Evolutionary conservation across 2,888 invertebrate species (phyloP).

Genomic region (Latrodectus hesperus): DNA sequence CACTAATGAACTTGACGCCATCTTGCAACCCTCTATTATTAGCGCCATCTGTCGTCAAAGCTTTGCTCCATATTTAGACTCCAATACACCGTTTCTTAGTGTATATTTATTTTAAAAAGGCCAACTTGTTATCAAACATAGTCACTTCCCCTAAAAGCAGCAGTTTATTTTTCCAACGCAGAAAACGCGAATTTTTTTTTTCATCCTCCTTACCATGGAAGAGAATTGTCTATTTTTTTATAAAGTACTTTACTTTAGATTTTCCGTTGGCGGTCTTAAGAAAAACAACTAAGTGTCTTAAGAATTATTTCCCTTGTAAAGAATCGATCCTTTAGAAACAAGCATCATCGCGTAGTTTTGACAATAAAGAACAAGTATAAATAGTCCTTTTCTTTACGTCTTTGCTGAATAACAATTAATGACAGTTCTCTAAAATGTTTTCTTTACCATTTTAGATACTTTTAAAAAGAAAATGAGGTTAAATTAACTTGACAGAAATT

Average conservation of each 20-base stretch:
- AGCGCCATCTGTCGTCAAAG: conserved; percentile 66
- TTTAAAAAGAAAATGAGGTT: too few relatives aligned
- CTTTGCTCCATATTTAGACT: conserved; percentile 49
- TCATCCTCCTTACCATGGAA: background rate
- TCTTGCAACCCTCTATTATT: conserved; percentile 44
- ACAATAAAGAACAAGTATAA: too few relatives aligned
- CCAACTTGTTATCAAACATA: conserved; percentile 67
- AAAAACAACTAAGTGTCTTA: too few relatives aligned
- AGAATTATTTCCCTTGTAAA: too few relatives aligned
- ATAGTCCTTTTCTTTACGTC: too few relatives aligned
- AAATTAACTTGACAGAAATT: too few relatives aligned
- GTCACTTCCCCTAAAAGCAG: conserved; percentile 62
- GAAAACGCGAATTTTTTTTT: conserved; percentile 35
- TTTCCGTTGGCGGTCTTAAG: background rate
- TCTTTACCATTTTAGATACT: too few relatives aligned
- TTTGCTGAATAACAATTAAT: too few relatives aligned
- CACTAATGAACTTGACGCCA: conserved; percentile 64
- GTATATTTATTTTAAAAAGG: conserved; percentile 67
- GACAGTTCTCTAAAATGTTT: too few relatives aligned
- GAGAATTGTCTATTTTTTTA: background rate
- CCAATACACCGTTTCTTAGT: conserved; percentile 50
- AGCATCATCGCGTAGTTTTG: too few relatives aligned
- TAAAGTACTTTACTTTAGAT: conserved; percentile 1
- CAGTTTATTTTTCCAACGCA: conserved; percentile 63
- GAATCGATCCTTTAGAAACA: too few relatives aligned